Conservation (phyloP, 2,797 vertebrate species). For the Lagorchestes hirsutus region DNA sequence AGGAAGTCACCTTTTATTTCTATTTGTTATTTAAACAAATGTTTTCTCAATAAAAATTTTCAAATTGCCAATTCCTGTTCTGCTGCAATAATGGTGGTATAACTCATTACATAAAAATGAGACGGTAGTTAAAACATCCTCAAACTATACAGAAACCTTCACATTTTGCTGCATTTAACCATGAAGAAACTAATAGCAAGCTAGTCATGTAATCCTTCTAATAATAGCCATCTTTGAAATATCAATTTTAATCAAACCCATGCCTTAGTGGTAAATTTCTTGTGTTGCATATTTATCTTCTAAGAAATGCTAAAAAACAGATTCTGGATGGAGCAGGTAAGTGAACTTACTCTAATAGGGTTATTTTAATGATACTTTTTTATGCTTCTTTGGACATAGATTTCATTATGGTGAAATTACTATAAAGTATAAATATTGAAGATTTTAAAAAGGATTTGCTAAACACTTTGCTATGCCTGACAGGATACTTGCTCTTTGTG, state of each 20-base stretch:
- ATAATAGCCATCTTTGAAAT: not conserved
- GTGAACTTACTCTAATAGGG: not conserved
- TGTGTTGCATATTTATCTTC: not conserved
- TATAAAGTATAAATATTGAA: not conserved
- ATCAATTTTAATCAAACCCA: not conserved
- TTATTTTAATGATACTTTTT: not conserved
- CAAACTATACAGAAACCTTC: not conserved
- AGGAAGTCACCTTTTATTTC: not conserved
- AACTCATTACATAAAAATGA: conserved; percentile 25
- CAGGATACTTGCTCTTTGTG: not conserved
- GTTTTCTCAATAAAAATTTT: not conserved
- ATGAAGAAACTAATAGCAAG: not conserved
- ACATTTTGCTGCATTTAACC: not conserved
- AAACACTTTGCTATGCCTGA: not conserved
- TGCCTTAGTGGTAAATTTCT: not conserved
- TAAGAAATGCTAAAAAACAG: not conserved
- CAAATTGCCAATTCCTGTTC: conserved; percentile 52
- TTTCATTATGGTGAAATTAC: not conserved
- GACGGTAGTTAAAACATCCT: not conserved
- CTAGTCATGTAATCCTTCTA: not conserved
- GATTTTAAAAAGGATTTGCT: not conserved
- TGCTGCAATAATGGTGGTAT: not conserved
- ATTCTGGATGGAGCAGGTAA: not conserved
- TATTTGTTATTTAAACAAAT: conserved; percentile 9
- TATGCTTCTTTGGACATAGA: not conserved